These are phyloP conservation scores for Mechanitis messenoides DNA, from an alignment of 2,888 invertebrate genomes.

Conservation along the genomic window DNA sequence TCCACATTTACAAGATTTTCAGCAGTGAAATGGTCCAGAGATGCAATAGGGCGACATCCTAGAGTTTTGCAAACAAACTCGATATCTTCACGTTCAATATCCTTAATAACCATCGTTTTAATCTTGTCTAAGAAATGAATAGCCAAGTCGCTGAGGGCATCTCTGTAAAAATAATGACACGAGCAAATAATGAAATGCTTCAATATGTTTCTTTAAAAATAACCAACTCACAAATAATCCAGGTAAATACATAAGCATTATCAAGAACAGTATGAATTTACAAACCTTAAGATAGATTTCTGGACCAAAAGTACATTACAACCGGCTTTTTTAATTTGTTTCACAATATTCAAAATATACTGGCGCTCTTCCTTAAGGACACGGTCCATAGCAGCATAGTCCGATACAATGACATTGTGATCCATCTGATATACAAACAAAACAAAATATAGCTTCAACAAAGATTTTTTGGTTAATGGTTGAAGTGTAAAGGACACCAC, in stretches of 20 bases:
- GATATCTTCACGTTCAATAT: conserved; percentile 98
- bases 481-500: too few relatives aligned
- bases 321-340: conserved; percentile 98
- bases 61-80: conserved; percentile 97
- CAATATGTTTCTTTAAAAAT: not conserved
- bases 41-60: conserved; percentile 96
- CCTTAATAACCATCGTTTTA: conserved; percentile 98
- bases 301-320: conserved; percentile 97
- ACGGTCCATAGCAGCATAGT: conserved; percentile 99
- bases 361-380: conserved; percentile 97
- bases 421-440: conserved; percentile 82
- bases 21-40: conserved; percentile 96
- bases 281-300: conserved; percentile 84
- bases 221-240: too few relatives aligned
- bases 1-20: conserved; percentile 96
- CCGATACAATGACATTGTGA: conserved; percentile 95
- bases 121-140: conserved; percentile 99
- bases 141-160: conserved; percentile 97
- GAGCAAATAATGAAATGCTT: conserved; percentile 25
- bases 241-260: too few relatives aligned
- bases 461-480: not conserved
- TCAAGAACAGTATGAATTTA: not conserved
- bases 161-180: conserved; percentile 72
- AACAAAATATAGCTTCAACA: conserved; percentile 5
- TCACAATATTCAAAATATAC: conserved; percentile 98